A percentile compares a stretch with the other conserved stretches of the same genome.
phyloP scores from a whole-genome alignment of 2,113 vertebrate species.

The Urocynchramus pylzowi region DNA sequence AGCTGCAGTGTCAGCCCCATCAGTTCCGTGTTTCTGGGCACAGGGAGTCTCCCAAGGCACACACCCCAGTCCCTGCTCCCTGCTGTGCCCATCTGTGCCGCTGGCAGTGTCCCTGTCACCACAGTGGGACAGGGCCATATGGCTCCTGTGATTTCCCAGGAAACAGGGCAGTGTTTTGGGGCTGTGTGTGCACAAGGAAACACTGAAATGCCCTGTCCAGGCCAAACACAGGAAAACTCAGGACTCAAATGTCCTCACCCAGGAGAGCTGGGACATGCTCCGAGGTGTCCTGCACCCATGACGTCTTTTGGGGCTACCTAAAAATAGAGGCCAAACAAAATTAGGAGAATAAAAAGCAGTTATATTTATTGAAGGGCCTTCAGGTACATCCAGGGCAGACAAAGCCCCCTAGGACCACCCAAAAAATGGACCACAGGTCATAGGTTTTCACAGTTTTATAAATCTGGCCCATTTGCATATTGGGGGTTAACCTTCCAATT shows the following conservation, averaged over 20 bases:
- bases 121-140: background rate
- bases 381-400: too few relatives aligned
- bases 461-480: background rate
- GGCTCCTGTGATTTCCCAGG: background rate
- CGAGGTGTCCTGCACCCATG: accelerated
- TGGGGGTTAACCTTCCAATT: background rate
- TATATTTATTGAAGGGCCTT: background rate
- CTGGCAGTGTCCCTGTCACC: background rate
- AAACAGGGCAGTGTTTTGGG: accelerated
- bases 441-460: background rate
- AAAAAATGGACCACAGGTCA: background rate
- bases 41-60: background rate
- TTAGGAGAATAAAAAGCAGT: too few relatives aligned
- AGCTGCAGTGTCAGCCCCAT: background rate
- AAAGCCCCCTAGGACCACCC: background rate
- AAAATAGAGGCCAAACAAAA: background rate
- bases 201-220: accelerated
- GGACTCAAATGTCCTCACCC: background rate
- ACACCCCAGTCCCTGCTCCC: background rate
- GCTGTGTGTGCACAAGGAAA: background rate
- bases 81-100: background rate
- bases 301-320: background rate
- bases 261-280: background rate
- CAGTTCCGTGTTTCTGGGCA: background rate
- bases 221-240: background rate